Conservation (phyloP, 2,797 vertebrate genomes). For the Melanitta fusca region DNA sequence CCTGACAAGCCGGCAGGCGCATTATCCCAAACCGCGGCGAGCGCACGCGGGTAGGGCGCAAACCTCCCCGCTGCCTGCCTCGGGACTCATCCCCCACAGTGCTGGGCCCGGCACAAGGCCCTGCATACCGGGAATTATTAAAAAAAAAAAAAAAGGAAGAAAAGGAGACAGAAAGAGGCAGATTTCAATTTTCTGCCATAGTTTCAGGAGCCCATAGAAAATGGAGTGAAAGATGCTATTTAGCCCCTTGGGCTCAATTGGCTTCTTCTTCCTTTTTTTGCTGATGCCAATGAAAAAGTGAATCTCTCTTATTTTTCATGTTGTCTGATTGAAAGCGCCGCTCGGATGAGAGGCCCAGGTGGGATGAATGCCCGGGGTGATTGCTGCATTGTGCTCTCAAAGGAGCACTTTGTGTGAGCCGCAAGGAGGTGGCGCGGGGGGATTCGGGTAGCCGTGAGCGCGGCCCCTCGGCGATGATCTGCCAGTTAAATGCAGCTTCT, state of each 20-base stretch:
- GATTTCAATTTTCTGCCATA: conserved; percentile 54
- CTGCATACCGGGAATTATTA: conserved; percentile 33
- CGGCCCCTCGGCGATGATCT: conserved; percentile 8
- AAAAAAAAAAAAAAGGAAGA: background rate
- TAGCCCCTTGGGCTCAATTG: conserved; percentile 59
- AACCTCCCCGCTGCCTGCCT: conserved; percentile 42
- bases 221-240: conserved; percentile 25
- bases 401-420: conserved; percentile 58
- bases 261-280: background rate
- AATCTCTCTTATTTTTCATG: conserved; percentile 41
- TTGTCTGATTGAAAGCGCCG: conserved; percentile 63
- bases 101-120: conserved; percentile 22
- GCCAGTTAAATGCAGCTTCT: conserved; percentile 22
- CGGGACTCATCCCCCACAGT: conserved; percentile 45
- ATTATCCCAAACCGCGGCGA: conserved; percentile 59
- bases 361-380: conserved; percentile 57
- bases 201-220: conserved; percentile 48
- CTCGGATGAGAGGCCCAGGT: conserved; percentile 73
- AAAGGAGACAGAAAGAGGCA: conserved; percentile 41
- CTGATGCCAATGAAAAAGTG: conserved; percentile 47
- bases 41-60: conserved; percentile 45
- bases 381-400: conserved; percentile 70
- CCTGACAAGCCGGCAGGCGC: conserved; percentile 75
- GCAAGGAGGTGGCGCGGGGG: background rate
- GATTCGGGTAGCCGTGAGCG: conserved; percentile 6